These are phyloP conservation scores for Mastacembelus armatus DNA, from an alignment of 2,797 vertebrate genomes.

Conservation along the genomic window DNA sequence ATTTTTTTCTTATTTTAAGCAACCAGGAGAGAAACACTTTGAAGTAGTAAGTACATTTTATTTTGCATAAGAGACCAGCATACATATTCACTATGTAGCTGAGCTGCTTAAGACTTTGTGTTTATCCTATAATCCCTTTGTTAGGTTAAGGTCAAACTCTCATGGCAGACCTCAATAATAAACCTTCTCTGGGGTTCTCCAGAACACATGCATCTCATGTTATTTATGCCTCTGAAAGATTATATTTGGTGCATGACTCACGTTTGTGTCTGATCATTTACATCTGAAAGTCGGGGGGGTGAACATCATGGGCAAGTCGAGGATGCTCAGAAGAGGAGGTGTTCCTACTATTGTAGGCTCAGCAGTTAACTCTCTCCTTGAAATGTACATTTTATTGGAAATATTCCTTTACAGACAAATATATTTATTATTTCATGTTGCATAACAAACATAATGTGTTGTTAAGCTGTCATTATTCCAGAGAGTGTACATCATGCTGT, in stretches of 20 bases:
- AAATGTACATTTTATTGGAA: too few species aligned
- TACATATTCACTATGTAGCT: conserved; percentile 47
- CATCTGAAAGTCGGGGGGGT: conserved; percentile 1
- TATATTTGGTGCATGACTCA: conserved; percentile 7
- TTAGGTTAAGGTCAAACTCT: conserved; percentile 3
- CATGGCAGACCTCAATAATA: conserved; percentile 20
- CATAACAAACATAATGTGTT: neutral
- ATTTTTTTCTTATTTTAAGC: conserved; percentile 3
- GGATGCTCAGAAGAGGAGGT: neutral
- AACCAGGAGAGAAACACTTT: conserved; percentile 14
- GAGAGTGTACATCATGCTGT: neutral
- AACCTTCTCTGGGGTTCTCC: conserved; percentile 14
- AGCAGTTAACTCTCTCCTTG: too few species aligned
- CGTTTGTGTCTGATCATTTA: conserved; percentile 23
- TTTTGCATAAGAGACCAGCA: conserved; percentile 42
- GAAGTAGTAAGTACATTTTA: conserved; percentile 38
- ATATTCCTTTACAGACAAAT: too few species aligned
- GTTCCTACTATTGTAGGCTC: too few species aligned
- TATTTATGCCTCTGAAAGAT: conserved; percentile 11
- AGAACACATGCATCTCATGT: conserved; percentile 8
- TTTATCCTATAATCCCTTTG: conserved; percentile 27
- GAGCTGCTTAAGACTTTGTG: conserved; percentile 34
- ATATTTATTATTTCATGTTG: too few species aligned
- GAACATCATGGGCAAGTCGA: conserved; percentile 14
- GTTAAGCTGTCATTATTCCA: neutral